Conservation (phyloP, 2,797 vertebrate species). For the Oreochromis grahami region DNA sequence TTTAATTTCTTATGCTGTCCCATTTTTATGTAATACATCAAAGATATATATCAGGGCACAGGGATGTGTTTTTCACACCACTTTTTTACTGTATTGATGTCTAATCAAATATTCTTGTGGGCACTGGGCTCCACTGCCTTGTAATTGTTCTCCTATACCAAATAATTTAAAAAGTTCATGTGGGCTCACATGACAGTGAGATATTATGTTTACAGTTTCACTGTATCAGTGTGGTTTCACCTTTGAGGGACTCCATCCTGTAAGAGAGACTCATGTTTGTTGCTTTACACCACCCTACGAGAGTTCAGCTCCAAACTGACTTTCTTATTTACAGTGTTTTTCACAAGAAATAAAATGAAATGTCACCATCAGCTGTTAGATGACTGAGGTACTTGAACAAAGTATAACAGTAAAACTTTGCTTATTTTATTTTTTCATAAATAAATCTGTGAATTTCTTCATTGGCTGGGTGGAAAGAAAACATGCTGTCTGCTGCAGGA, state of each 20-base stretch:
- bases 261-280: neutral
- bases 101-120: neutral
- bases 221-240: neutral
- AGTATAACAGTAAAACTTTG: neutral
- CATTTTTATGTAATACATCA: neutral
- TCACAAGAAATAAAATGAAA: neutral
- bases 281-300: neutral
- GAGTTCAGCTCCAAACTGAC: neutral
- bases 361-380: neutral
- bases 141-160: neutral
- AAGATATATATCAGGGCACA: neutral
- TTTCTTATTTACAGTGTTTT: neutral
- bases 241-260: neutral
- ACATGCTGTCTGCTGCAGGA: neutral
- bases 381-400: neutral
- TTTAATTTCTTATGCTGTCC: neutral
- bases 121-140: neutral
- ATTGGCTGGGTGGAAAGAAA: neutral
- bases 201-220: neutral
- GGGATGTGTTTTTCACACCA: neutral
- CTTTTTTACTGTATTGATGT: neutral
- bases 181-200: neutral
- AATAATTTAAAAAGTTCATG: neutral
- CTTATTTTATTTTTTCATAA: neutral
- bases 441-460: neutral